These are phyloP conservation scores for Teinopalpus imperialis DNA, from an alignment of 2,888 invertebrate genomes.

Conservation along the genomic window DNA sequence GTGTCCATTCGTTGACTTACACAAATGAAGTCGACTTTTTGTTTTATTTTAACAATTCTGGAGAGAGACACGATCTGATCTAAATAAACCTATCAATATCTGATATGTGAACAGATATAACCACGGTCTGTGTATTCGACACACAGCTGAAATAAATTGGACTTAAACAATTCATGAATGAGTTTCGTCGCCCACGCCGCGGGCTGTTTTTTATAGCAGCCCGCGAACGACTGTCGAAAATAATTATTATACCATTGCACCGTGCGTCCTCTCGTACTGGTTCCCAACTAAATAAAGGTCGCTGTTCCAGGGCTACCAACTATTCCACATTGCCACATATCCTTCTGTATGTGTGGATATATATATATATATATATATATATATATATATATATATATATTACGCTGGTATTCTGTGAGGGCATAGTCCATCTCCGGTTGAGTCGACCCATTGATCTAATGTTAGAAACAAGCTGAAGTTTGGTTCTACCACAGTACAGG, in stretches of 20 bases:
- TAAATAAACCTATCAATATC: constrained; percentile 16
- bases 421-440: no score
- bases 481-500: no score
- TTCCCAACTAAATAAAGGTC: constrained; percentile 48
- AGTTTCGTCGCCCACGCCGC: constrained; percentile 41
- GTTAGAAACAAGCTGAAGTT: no score
- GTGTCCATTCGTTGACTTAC: no score
- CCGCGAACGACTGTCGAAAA: constrained; percentile 45
- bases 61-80: not conserved
- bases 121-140: constrained; percentile 3
- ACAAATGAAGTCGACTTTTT: no score
- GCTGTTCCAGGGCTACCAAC: constrained; percentile 33
- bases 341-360: no score
- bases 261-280: constrained; percentile 43
- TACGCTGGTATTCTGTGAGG: no score
- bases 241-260: constrained; percentile 70
- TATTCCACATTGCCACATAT: not conserved
- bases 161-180: constrained; percentile 43
- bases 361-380: no score
- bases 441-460: no score
- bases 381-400: no score
- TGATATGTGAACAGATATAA: constrained; percentile 3
- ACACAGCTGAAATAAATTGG: constrained; percentile 27
- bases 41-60: no score
- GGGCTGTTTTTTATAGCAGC: constrained; percentile 44